Percentiles rank a stretch among this genome's conserved stretches.
These are phyloP conservation scores for Lathamus discolor DNA, from an alignment of 2,113 vertebrate genomes.

Conservation along the genomic window DNA sequence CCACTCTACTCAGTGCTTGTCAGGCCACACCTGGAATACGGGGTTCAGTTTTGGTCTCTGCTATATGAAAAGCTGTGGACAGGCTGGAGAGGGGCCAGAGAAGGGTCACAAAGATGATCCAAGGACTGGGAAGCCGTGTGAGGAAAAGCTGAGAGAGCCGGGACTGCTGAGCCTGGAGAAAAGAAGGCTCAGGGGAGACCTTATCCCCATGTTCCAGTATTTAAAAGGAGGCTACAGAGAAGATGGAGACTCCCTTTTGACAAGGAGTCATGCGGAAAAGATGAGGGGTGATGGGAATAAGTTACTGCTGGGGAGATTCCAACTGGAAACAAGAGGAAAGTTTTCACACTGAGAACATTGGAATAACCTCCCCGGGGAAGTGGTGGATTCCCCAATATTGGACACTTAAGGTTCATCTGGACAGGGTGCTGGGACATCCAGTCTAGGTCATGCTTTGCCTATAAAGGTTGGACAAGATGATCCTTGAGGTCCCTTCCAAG, in stretches of 20 bases:
- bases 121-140: background rate
- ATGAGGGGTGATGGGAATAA: background rate
- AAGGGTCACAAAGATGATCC: background rate
- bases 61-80: no score
- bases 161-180: background rate
- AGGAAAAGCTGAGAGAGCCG: background rate
- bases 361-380: background rate
- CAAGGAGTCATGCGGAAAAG: background rate
- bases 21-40: background rate
- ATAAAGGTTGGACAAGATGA: background rate
- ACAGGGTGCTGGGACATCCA: background rate
- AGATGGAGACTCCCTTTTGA: background rate
- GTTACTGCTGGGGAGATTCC: background rate
- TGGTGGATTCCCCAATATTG: background rate
- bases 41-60: background rate
- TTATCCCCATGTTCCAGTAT: background rate
- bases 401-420: background rate
- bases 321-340: background rate
- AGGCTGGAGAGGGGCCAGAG: background rate
- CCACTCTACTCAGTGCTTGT: background rate
- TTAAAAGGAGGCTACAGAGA: background rate
- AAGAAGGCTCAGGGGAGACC: rapidly evolving
- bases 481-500: background rate
- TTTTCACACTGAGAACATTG: background rate
- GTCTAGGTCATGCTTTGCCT: background rate